A percentile compares a stretch with the other conserved stretches of the same genome.
These are phyloP conservation scores for Neomonachus schauinslandi DNA, from an alignment of 2,113 vertebrate genomes.

Conservation along the genomic window DNA sequence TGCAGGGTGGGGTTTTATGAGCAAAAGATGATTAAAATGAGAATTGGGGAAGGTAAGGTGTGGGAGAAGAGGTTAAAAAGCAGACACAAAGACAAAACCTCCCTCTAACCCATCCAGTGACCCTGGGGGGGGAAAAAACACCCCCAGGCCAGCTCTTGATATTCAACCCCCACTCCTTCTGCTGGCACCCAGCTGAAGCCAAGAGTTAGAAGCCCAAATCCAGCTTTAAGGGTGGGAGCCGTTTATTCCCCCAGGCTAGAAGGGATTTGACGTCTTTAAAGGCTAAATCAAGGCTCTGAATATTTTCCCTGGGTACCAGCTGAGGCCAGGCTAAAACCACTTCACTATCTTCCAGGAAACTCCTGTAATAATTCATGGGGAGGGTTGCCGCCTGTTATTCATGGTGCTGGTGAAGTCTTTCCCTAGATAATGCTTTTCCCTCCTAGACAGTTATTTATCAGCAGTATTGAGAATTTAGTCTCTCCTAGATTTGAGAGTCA, in stretches of 20 bases:
- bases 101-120: neutral
- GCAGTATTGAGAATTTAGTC: neutral
- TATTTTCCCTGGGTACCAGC: constrained; percentile 49
- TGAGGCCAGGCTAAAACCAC: constrained; percentile 46
- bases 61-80: neutral
- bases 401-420: neutral
- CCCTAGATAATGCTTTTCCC: neutral
- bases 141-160: neutral
- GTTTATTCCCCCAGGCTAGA: constrained; percentile 44
- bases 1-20: neutral
- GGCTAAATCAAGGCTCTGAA: constrained; percentile 37
- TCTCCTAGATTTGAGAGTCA: constrained; percentile 7
- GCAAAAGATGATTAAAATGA: neutral
- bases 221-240: constrained; percentile 28
- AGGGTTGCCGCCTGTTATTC: neutral
- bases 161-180: neutral
- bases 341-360: neutral
- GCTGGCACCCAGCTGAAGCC: neutral
- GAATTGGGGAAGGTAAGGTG: neutral
- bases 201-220: constrained; percentile 23
- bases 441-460: neutral
- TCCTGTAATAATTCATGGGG: neutral
- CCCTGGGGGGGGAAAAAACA: neutral
- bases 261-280: constrained; percentile 61
- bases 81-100: neutral